These are phyloP conservation scores for Lucifuga dentata DNA, from an alignment of 2,113 vertebrate species.

Conservation along the genomic window DNA sequence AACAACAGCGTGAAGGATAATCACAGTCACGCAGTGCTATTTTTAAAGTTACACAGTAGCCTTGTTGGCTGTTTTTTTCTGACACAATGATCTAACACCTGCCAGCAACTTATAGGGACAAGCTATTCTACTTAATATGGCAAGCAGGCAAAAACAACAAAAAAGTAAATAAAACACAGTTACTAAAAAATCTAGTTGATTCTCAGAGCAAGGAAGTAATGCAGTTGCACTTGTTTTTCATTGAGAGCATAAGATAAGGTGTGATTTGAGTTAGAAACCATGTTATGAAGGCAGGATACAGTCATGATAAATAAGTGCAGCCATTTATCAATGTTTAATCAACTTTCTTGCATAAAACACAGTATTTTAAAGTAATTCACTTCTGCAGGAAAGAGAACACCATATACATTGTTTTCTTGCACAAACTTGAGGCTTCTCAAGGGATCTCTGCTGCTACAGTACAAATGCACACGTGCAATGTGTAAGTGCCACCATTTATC, in stretches of 20 bases:
- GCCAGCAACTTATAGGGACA: neutral
- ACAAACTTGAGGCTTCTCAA: conserved; percentile 26
- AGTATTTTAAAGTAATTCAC: conserved; percentile 36
- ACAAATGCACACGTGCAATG: neutral
- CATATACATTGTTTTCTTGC: neutral
- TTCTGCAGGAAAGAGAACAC: conserved; percentile 43
- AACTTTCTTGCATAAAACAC: conserved; percentile 22
- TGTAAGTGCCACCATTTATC: too few species aligned
- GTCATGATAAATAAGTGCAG: conserved; percentile 56
- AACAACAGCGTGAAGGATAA: neutral
- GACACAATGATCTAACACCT: neutral
- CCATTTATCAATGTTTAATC: conserved; percentile 67
- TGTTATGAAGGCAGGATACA: conserved; percentile 35
- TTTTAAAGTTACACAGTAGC: neutral
- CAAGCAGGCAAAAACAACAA: conserved; percentile 12
- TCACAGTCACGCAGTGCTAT: neutral
- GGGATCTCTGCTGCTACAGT: neutral
- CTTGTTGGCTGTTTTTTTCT: neutral
- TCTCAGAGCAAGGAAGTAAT: conserved; percentile 22
- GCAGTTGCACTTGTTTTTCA: neutral
- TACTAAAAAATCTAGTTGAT: conserved; percentile 1
- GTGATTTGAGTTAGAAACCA: too few species aligned
- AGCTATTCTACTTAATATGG: too few species aligned
- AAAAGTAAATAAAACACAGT: conserved; percentile 18
- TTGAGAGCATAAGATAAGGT: too few species aligned